phyloP scores from a whole-genome alignment of 2,113 vertebrate genomes.

The Microcebus griseorufus region DNA sequence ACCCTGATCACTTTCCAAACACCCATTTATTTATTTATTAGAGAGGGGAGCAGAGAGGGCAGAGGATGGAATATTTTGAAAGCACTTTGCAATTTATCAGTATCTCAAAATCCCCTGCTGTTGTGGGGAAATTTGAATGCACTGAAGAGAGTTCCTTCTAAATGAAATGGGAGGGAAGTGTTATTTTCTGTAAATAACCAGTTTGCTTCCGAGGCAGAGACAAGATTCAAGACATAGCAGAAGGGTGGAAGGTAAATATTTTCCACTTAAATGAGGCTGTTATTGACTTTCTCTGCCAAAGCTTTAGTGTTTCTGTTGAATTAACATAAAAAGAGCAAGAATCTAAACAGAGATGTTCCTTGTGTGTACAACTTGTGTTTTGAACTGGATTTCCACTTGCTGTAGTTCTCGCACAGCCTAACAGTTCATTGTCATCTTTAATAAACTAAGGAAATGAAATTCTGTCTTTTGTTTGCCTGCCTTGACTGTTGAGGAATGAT shows the following conservation, averaged over 20 bases:
- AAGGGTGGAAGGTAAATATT: conserved; percentile 50
- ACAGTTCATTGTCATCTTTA: conserved; percentile 72
- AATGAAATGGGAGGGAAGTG: not conserved
- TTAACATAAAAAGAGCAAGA: conserved; percentile 4
- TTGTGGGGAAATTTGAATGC: not conserved
- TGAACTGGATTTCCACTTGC: not conserved
- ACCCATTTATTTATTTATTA: conserved; percentile 48
- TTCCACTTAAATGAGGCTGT: conserved; percentile 66
- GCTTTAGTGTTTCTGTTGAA: not conserved
- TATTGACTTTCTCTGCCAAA: conserved; percentile 17
- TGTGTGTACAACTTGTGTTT: not conserved
- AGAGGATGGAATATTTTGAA: conserved; percentile 13
- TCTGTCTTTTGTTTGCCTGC: not conserved
- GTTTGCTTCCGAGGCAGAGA: conserved; percentile 45
- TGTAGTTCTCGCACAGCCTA: conserved; percentile 32
- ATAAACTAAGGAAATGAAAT: conserved; percentile 82
- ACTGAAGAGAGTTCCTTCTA: conserved; percentile 60
- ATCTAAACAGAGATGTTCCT: not conserved
- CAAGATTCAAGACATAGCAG: not conserved
- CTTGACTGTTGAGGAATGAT: not conserved
- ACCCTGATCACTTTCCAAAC: conserved; percentile 1
- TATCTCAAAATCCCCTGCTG: conserved; percentile 9
- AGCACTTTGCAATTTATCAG: conserved; percentile 70
- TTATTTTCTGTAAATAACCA: conserved; percentile 24
- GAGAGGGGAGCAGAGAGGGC: not conserved